Evolutionary conservation across 1,140 invertebrate genomes (phyloP), one percentile per base, ranked within the genome.

Genomic region (Amphibalanus amphitrite): DNA sequence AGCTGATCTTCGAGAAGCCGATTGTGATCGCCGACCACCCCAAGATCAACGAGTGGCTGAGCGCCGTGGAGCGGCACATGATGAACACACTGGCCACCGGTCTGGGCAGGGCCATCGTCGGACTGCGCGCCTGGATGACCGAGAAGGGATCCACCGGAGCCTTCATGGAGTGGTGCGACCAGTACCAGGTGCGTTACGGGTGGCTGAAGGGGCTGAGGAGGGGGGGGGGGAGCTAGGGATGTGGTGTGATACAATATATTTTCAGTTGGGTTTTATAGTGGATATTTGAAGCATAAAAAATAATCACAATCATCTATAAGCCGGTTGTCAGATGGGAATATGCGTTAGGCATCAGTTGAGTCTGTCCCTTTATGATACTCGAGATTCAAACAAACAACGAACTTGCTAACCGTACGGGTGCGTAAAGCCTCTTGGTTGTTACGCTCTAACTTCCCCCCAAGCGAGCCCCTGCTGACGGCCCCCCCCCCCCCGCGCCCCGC

Each of bases 401-500:
- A 73, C 98, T 94, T 4, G 83, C 99, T 0, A 95, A 91, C 79
- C 89, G 99, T 6, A 83, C 99, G 23, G 97, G 97, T 1, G 96
- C 99, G 81, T 97, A 92, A 17, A 97, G 99, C 38, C 85, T 99
- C 26, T 92, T 96, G 80, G 96, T 99, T 79, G 97, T 99, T 79
- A 96, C 97, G 4, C 84, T 93, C 17, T 84, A 99, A 10, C 84
- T 96, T 59, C 84, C 97, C 71, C 93, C 90, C 79, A 99, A 80
- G 83, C 3, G 97, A 99, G 81, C 95, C 98, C 82, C 82, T 98
- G 82, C 99, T 99, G 75, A 99, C 97, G 78, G 97, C 99, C 83
- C 96, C 98, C 82, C 97, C 99, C 0, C 97, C 99, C 81, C 98
- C 99, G 79, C 85, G 97, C 75, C 97, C 97, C 20, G 92, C 99